Conservation (phyloP, 2,888 invertebrate genomes). For the Platerodrilus igneus region DNA sequence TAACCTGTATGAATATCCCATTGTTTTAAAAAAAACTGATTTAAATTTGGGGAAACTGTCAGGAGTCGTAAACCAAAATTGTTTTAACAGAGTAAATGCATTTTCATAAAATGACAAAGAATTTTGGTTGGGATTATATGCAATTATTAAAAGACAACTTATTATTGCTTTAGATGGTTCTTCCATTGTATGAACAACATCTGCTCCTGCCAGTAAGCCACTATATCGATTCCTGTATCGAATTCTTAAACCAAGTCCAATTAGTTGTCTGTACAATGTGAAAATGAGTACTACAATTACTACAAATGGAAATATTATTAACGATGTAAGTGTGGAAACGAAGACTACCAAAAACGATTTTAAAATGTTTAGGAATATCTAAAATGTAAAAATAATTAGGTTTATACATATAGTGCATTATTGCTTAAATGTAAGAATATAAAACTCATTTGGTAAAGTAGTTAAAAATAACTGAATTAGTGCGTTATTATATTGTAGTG, state of each 20-base stretch:
- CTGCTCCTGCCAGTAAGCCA: slow-evolving; percentile 51
- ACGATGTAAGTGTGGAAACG: not conserved
- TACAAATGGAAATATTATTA: not conserved
- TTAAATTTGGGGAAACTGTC: slow-evolving; percentile 13
- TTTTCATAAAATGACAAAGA: not conserved
- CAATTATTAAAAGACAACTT: slow-evolving; percentile 50
- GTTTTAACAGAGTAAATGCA: no score
- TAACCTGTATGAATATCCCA: slow-evolving; percentile 54
- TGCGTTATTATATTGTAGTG: no score
- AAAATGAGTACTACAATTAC: not conserved
- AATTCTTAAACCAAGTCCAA: slow-evolving; percentile 25
- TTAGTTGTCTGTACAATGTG: slow-evolving; percentile 22
- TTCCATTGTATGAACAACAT: slow-evolving; percentile 54
- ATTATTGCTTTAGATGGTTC: slow-evolving; percentile 48
- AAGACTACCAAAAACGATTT: not conserved
- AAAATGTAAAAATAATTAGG: no score
- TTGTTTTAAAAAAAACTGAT: slow-evolving; percentile 29
- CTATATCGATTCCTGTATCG: slow-evolving; percentile 44
- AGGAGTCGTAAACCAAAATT: no score
- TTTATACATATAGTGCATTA: no score
- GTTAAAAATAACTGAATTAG: no score
- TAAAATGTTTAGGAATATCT: no score
- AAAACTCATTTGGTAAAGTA: no score
- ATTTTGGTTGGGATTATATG: not conserved
- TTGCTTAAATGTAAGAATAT: no score